Conservation (phyloP, 2,113 vertebrate species). For the Butorides virescens region DNA sequence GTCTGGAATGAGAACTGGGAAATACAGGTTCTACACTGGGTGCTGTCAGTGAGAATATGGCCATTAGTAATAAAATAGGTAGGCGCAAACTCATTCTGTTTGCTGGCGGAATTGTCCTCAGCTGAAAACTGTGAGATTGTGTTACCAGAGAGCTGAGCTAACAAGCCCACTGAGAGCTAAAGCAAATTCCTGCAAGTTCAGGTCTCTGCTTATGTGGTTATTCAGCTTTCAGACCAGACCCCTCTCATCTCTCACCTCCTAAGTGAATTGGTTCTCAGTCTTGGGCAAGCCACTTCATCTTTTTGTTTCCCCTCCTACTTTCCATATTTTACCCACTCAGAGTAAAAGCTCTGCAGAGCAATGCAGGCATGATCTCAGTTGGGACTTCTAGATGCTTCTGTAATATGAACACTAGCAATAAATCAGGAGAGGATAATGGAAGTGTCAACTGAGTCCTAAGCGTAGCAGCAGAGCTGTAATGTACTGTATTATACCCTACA, state of each 20-base stretch:
- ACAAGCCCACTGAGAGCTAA: not conserved
- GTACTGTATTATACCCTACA: slow-evolving; percentile 1
- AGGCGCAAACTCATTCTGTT: not conserved
- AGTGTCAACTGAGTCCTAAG: slow-evolving; percentile 36
- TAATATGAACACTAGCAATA: slow-evolving; percentile 32
- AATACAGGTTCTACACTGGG: not conserved
- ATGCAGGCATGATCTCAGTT: not conserved
- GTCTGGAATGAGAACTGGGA: not conserved
- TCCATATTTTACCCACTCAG: not conserved
- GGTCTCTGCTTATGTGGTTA: not conserved
- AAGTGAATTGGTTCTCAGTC: not conserved
- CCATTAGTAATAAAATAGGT: not conserved
- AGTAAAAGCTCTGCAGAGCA: slow-evolving; percentile 20
- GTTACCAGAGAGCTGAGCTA: not conserved
- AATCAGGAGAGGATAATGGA: slow-evolving; percentile 53
- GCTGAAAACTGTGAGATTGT: not conserved
- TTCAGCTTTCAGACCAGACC: not conserved
- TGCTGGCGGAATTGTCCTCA: not conserved
- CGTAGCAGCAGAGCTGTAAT: slow-evolving; percentile 32
- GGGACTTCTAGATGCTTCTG: slow-evolving; percentile 45
- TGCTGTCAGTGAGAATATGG: not conserved
- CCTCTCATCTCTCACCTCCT: not conserved
- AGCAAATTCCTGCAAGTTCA: not conserved
- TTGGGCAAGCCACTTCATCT: not conserved
- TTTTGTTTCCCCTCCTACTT: not conserved